Evolutionary conservation across 2,113 vertebrate species (phyloP).

Genomic region (Nibea albiflora): DNA sequence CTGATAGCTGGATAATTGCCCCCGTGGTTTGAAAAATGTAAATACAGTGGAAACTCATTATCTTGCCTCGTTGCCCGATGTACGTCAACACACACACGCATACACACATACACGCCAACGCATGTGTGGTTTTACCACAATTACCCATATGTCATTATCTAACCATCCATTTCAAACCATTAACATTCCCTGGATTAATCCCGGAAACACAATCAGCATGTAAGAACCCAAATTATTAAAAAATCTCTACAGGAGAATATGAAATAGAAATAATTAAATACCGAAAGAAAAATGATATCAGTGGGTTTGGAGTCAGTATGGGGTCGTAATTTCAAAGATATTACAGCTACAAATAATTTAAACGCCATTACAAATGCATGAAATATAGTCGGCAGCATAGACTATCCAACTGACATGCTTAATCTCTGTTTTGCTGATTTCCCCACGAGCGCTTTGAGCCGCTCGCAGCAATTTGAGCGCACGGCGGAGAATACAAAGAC

Average conservation of each 20-base stretch:
- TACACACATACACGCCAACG: neutral
- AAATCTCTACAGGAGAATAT: constrained; percentile 1
- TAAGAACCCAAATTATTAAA: neutral
- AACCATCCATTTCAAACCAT: neutral
- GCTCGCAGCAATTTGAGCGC: neutral
- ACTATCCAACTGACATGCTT: neutral
- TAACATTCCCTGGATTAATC: neutral
- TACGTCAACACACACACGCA: neutral
- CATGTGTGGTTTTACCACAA: neutral
- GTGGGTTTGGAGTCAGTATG: neutral
- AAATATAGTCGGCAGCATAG: neutral
- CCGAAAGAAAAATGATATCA: neutral
- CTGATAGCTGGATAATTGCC: constrained; percentile 13
- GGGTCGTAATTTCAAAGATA: neutral
- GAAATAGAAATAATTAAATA: neutral
- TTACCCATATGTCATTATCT: neutral
- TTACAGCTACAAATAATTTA: constrained; percentile 13
- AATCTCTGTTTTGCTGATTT: constrained; percentile 6
- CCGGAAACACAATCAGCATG: neutral
- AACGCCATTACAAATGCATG: neutral
- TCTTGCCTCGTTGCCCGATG: no score
- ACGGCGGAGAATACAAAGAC: constrained; percentile 19
- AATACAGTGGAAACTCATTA: constrained; percentile 27
- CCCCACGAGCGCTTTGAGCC: neutral
- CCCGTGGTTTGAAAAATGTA: constrained; percentile 30